Percentiles rank a stretch among this genome's conserved stretches.
These are phyloP conservation scores for Sebastes wilsoni DNA, from an alignment of 2,797 vertebrate species.

Conservation along the genomic window DNA sequence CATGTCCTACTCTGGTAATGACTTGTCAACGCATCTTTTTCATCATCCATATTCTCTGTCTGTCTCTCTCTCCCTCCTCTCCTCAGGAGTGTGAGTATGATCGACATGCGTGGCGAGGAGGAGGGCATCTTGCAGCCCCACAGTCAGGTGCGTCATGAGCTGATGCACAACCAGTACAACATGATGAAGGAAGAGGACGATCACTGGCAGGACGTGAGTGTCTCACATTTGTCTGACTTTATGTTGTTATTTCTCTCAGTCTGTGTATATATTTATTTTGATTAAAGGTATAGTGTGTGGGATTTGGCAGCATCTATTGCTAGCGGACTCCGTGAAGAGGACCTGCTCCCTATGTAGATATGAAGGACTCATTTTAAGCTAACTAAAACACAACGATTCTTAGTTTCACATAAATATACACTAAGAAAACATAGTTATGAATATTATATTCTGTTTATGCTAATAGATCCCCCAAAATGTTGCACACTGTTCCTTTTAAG, in stretches of 20 bases:
- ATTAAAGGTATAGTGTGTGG: too few species aligned
- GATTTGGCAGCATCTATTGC: too few species aligned
- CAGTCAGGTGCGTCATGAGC: slow-evolving; percentile 92
- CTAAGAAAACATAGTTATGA: too few species aligned
- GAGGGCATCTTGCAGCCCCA: slow-evolving; percentile 87
- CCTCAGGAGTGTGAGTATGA: slow-evolving; percentile 94
- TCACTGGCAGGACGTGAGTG: slow-evolving; percentile 97
- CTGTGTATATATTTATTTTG: background rate
- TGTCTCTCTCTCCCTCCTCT: background rate
- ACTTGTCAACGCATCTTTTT: background rate
- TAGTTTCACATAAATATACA: too few species aligned
- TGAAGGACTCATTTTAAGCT: too few species aligned
- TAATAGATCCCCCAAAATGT: too few species aligned
- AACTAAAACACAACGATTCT: too few species aligned
- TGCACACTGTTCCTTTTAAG: too few species aligned
- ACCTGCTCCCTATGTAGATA: too few species aligned
- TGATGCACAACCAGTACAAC: slow-evolving; percentile 92
- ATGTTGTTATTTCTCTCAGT: background rate
- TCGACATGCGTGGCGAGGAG: slow-evolving; percentile 93
- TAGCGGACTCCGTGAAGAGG: too few species aligned
- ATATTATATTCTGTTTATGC: too few species aligned
- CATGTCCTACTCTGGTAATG: background rate
- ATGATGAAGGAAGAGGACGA: slow-evolving; percentile 93
- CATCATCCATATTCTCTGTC: background rate
- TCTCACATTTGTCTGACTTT: background rate